phyloP scores from a whole-genome alignment of 2,797 vertebrate species.

The Streptopelia turtur region DNA sequence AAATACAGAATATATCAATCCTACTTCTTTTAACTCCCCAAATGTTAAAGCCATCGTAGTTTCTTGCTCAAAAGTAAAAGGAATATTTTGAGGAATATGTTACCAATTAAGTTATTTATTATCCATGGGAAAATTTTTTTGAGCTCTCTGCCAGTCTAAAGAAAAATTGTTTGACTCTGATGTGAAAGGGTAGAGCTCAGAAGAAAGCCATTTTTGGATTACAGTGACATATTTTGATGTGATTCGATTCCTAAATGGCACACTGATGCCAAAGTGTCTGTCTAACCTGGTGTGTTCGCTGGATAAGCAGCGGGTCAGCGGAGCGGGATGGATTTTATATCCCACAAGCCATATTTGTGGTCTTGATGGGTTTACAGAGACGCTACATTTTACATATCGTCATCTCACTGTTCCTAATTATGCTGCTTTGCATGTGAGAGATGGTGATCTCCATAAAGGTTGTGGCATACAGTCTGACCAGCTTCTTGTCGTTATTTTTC shows the following conservation, averaged over 20 bases:
- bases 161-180: background rate
- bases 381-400: background rate
- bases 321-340: background rate
- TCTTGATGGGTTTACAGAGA: background rate
- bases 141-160: background rate
- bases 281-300: background rate
- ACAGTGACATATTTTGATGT: background rate
- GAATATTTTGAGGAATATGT: background rate
- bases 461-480: background rate
- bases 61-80: background rate
- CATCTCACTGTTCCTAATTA: background rate
- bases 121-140: conserved; percentile 39
- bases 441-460: background rate
- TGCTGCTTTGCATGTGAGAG: background rate
- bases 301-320: background rate
- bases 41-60: background rate
- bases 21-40: background rate
- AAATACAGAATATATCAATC: background rate
- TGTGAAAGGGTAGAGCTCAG: background rate
- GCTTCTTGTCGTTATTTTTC: background rate
- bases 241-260: background rate
- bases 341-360: accelerated
- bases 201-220: background rate
- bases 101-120: conserved; percentile 30
- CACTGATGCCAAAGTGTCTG: background rate